Base-by-base conservation (phyloP, 2,797 vertebrate species). In the Bradypodion pumilum region DNA sequence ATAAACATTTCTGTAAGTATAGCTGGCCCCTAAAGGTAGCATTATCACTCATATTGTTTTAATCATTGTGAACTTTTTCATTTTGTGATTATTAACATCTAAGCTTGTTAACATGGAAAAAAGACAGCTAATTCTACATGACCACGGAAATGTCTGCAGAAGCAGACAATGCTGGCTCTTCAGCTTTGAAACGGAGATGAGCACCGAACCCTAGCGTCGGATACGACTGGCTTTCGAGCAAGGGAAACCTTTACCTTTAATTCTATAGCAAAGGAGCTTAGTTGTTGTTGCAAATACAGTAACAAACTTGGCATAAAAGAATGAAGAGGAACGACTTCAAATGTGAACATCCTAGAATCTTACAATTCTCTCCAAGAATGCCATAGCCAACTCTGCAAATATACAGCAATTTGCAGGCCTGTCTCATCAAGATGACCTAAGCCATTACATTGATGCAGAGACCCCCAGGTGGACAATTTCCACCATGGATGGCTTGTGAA, bases 401-500 rank as follows among this genome's bases (percentile, higher is more conserved):
- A 60, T 62, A 63, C 70, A 81, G 59, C 77, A 76, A 7, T 62
- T 1, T 73, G 10, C 0, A 74, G 83, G 44, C 2, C 1, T 0
- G 59, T 21, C 65, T 9, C n/a, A 46, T 23, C 7, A 63, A 83
- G 86, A 79, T 66, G 72, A 46, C 86, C 85, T 70, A 52, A 4
- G 25, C 12, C 2, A 76, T 85, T 79, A 88, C 90, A 87, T 90
- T 92, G 90, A 91, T 87, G 85, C 85, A 32, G 5, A 42, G 42
- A 79, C 35, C 84, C 52, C 83, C 65, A 52, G 59, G 89, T 88
- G 52, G 46, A 85, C 81, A 59, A 23, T 32, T 62, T 5, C 59
- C 86, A 1, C 0, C 85, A 85, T 1, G 12, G 73, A 75, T 0
- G 23, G 84, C 92, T 92, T 3, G 5, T 93, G 94, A 92, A 93